These are phyloP conservation scores for Plebejus anna DNA, from an alignment of 2,888 invertebrate species.

Conservation along the genomic window DNA sequence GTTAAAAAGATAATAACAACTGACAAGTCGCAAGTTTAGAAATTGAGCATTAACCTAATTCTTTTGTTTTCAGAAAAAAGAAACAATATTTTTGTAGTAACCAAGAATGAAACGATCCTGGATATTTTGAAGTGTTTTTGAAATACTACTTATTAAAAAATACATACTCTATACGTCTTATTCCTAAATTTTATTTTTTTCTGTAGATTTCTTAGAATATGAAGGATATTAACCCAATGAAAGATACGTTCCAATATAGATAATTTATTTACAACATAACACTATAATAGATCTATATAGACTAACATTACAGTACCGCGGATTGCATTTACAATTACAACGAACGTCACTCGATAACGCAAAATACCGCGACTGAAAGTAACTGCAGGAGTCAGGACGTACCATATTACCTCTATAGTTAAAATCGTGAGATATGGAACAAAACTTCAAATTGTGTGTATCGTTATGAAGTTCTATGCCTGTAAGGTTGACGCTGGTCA, in stretches of 20 bases:
- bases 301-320: constrained; percentile 2
- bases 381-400: not conserved
- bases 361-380: not conserved
- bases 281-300: constrained; percentile 23
- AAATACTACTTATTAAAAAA: no score
- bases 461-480: no score
- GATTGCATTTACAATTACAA: constrained; percentile 12
- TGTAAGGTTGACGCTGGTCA: no score
- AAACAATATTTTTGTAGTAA: not conserved
- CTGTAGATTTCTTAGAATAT: no score
- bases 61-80: constrained; percentile 9
- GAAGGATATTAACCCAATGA: not conserved
- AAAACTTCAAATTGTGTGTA: no score
- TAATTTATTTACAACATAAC: constrained; percentile 23
- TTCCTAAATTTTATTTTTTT: no score
- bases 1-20: no score
- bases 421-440: not conserved
- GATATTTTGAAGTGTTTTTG: no score
- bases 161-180: no score
- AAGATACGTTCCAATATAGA: constrained; percentile 6
- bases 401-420: not conserved
- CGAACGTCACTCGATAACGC: not conserved
- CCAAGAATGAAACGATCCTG: no score
- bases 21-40: no score
- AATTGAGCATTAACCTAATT: no score